phyloP scores from a whole-genome alignment of 1,140 invertebrate species.

The Caenorhabditis briggsae region DNA sequence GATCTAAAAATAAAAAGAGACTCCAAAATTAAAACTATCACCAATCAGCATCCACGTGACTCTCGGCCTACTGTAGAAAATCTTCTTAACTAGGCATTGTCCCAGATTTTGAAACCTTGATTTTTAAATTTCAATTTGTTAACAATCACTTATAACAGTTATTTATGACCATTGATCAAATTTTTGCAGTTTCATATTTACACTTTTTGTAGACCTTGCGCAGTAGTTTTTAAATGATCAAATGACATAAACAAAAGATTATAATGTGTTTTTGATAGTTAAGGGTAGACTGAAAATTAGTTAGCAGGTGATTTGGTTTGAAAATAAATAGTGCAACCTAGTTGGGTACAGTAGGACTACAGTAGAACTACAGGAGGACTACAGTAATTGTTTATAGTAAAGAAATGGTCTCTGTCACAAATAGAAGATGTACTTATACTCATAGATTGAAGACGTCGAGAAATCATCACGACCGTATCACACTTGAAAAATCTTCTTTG shows the following conservation, averaged over 20 bases:
- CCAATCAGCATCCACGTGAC: no score
- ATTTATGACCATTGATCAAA: neutral
- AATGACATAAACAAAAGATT: neutral
- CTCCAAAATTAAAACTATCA: no score
- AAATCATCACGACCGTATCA: neutral
- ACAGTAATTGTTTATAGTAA: no score
- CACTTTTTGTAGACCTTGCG: slow-evolving; percentile 10
- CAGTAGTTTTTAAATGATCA: slow-evolving; percentile 4
- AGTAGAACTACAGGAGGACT: no score
- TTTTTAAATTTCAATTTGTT: no score
- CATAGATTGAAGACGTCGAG: neutral
- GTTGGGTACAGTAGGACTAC: no score
- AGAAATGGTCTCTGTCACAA: neutral
- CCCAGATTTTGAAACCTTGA: neutral
- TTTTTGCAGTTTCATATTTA: slow-evolving; percentile 5
- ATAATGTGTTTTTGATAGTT: neutral
- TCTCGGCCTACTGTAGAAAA: no score
- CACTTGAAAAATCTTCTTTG: neutral
- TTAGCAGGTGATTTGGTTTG: no score
- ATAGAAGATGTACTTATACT: no score
- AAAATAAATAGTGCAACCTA: no score
- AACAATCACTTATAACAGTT: neutral
- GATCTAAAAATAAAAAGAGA: neutral
- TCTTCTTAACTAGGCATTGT: neutral
- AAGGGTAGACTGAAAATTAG: no score